Evolutionary conservation across 2,113 vertebrate species (phyloP).

Genomic region (Piaya cayana): DNA sequence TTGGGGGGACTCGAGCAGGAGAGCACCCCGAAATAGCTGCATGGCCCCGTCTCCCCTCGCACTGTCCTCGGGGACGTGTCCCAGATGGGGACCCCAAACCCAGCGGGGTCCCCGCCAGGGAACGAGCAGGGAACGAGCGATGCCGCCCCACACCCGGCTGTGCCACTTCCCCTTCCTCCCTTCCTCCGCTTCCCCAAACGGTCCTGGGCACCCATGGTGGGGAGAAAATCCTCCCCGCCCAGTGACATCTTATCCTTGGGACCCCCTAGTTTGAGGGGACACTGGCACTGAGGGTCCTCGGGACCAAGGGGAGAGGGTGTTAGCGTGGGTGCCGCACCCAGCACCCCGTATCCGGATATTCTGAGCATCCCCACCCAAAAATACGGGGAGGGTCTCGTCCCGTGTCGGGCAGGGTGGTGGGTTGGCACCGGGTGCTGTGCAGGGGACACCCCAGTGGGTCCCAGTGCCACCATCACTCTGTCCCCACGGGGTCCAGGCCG

Average conservation of each 20-base stretch:
- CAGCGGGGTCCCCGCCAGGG: rapidly evolving
- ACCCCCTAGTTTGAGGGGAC: not conserved
- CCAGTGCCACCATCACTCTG: not conserved
- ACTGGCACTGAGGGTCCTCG: rapidly evolving
- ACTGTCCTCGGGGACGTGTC: rapidly evolving
- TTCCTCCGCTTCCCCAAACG: slow-evolving; percentile 1
- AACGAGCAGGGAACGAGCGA: rapidly evolving
- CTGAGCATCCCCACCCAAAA: not conserved
- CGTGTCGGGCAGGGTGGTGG: rapidly evolving
- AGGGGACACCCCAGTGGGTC: rapidly evolving
- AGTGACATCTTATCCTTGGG: rapidly evolving
- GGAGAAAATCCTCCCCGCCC: not conserved
- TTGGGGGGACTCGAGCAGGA: not conserved
- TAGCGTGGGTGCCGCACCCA: rapidly evolving
- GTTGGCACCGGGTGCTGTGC: not conserved
- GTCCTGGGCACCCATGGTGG: not conserved
- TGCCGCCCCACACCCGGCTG: not conserved
- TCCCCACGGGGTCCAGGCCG: not conserved
- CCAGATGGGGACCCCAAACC: not conserved
- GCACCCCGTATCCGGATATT: rapidly evolving
- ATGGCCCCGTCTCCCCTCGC: not conserved
- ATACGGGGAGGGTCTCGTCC: not conserved
- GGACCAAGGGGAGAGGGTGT: not conserved
- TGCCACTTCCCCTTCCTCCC: slow-evolving; percentile 8
- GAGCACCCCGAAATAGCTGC: not conserved